Conservation (phyloP, 2,888 invertebrate species). For the Chydorus sphaericus region DNA sequence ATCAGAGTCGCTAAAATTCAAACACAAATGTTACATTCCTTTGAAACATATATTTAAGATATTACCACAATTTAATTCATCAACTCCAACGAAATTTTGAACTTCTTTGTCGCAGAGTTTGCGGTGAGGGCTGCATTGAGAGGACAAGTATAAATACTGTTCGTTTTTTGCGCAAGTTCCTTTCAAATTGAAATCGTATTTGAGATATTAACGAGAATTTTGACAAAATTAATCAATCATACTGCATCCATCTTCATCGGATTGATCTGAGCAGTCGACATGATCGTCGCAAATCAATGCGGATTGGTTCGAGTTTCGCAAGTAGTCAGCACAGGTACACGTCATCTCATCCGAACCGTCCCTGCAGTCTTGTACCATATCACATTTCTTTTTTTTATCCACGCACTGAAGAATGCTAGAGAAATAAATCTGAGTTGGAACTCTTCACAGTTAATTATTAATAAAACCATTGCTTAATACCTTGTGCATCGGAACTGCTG, state of each 20-base stretch:
- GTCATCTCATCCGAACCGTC: conserved; percentile 63
- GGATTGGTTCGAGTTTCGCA: conserved; percentile 34
- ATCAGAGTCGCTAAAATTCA: background rate
- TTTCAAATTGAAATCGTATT: too few species aligned
- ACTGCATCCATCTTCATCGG: conserved; percentile 54
- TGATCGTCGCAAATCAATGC: conserved; percentile 56
- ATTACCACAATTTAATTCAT: conserved; percentile 51
- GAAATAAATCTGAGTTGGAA: too few species aligned
- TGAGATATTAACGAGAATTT: too few species aligned
- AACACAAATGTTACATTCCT: too few species aligned
- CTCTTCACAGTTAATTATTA: too few species aligned
- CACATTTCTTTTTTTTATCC: conserved; percentile 39
- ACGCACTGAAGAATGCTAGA: background rate
- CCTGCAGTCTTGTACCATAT: conserved; percentile 57
- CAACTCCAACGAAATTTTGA: conserved; percentile 55
- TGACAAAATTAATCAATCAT: too few species aligned
- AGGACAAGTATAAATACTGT: conserved; percentile 46
- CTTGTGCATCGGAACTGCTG: too few species aligned
- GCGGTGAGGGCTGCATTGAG: conserved; percentile 41
- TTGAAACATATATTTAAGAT: too few species aligned
- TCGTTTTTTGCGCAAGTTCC: conserved; percentile 41
- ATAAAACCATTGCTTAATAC: too few species aligned
- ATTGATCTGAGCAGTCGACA: conserved; percentile 54
- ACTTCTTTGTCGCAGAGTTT: conserved; percentile 46
- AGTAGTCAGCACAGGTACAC: conserved; percentile 56